These are phyloP conservation scores for Hemicentrotus pulcherrimus DNA, from an alignment of 35 echinoderm and acorn worm genomes.

Conservation along the genomic window DNA sequence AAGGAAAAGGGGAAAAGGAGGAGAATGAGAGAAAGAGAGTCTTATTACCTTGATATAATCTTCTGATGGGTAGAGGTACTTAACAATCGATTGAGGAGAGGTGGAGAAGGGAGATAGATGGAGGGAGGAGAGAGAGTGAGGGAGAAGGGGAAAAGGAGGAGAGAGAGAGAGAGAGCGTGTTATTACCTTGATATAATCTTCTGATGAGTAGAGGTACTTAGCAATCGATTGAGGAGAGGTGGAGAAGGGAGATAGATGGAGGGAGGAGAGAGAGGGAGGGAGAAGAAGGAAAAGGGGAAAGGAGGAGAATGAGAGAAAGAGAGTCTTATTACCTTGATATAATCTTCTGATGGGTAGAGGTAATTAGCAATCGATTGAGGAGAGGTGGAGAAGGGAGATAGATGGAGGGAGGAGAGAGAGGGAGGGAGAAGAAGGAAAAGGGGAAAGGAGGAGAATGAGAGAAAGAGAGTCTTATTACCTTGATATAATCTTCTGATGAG, in stretches of 20 bases:
- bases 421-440: neutral
- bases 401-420: neutral
- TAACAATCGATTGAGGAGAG: slow-evolving; percentile 58
- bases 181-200: neutral
- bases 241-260: neutral
- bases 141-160: too few species aligned
- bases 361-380: neutral
- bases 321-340: neutral
- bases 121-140: too few species aligned
- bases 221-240: too few species aligned
- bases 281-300: neutral
- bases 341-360: too few species aligned
- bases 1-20: neutral
- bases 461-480: slow-evolving; percentile 41
- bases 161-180: neutral
- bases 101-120: neutral
- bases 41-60: slow-evolving; percentile 88
- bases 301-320: neutral
- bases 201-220: too few species aligned
- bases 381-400: neutral
- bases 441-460: neutral
- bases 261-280: neutral
- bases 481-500: slow-evolving; percentile 96
- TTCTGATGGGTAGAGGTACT: slow-evolving; percentile 94
- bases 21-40: neutral